Evolutionary conservation across 2,113 vertebrate species (phyloP), one percentile per base, ranked within the genome.

Genomic region (Nothoprocta perdicaria): DNA sequence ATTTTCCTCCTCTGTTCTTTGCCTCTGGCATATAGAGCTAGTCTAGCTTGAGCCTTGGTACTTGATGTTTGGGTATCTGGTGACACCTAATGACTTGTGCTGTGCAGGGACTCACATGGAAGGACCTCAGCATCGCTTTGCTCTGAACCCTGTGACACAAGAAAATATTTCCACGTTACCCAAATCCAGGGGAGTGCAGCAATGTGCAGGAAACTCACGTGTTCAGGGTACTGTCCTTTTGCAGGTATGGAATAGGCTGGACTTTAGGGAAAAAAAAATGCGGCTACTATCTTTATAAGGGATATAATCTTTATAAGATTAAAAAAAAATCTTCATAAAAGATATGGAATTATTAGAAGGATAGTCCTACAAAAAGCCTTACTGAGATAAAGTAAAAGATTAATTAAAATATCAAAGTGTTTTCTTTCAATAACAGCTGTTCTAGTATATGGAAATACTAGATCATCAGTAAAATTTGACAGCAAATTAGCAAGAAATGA

Each of bases 1-100:
- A 7, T 35, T 72, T 10, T 15, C 38, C 15, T 80, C 60, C 67
- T 48, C 55, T 55, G 4, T 21, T 80, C 80, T 69, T 27, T 55
- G 50, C 53, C 48, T 77, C 71, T 40, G 67, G 69, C 61, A 68
- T 29, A 27, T 10, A 40, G 69, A n/a, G 12, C 41, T 40, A 63
- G 11, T 16, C 24, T 63, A 68, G 27, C 35, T 55, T 29, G 9
- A 67, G 35, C 6, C 55, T 50, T 57, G 21, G 12, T 1, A 31
- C 23, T 45, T 58, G 3, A 0, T 3, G 24, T 5, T 27, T 0
- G 27, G 23, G 35, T 21, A 26, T 16, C 15, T 23, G 26, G 40
- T 43, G 50, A 65, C 68, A 62, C 40, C 35, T 41, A n/a, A 38
- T 77, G 46, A 46, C 67, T 40, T 45, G 33, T 22, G 81, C 33